Evolutionary conservation across 1,140 invertebrate genomes (phyloP), one percentile per base, ranked within the genome.

Genomic region (Apis dorsata): DNA sequence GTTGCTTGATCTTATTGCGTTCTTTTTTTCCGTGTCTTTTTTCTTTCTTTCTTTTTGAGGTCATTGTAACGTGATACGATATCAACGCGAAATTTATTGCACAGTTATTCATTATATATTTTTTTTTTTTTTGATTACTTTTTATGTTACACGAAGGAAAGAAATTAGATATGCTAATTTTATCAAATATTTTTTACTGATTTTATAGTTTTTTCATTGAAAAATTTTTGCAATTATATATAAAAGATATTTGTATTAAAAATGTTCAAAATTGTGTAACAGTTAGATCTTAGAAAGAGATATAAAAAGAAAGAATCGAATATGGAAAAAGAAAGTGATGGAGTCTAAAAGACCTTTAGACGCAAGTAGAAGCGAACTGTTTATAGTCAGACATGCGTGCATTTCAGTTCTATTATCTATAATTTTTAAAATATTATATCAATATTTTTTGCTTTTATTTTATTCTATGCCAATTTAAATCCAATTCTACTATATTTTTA

Each of bases 331-430:
- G 66, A 49, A 69, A 34, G 19, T 21, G 21, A 68, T 2, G 8
- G 44, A 49, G 19, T n/a, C 13, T 21, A n/a, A n/a, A 68, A 44
- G 34, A 68, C 44, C 19, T 68, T 12, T 4, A 12, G 10, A 10
- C n/a, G 44, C 44, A 76, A 76, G 74, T 76, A 19, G 74, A 63
- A 76, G 8, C 24, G 44, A 12, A 17, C n/a, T 10, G 53, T 28
- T 0, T 63, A 51, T 63, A 17, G 60, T 76, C 74, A 65, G 74
- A 76, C 74, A 13, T 51, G 34, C 9, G 28, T 21, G 3, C 34
- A 24, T 24, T 24, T 24, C 0, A 7, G 66, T 21, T 49, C 19
- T 49, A 19, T 24, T 24, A 0, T 17, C 28, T 28, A 5, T 24
- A 19, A 70, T n/a, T 70, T 17, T 19, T 7, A 0, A 12, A 72